phyloP scores from a whole-genome alignment of 2,113 vertebrate genomes.

The Arizona elegans region DNA sequence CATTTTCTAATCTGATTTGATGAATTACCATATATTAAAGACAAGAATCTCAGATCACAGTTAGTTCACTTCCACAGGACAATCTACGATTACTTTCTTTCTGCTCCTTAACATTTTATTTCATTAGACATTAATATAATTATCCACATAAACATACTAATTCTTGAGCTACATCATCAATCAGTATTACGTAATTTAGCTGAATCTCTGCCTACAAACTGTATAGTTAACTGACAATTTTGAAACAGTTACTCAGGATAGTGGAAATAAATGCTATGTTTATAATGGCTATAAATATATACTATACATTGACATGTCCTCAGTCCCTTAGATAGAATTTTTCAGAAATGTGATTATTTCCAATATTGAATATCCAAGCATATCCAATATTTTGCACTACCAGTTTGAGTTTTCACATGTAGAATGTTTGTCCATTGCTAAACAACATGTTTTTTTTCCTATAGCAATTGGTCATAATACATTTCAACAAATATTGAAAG shows the following conservation, averaged over 20 bases:
- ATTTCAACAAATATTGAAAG: not conserved
- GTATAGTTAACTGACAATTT: not conserved
- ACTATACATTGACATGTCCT: not conserved
- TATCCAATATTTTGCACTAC: not conserved
- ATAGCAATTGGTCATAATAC: not conserved
- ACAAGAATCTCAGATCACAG: not conserved
- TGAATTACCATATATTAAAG: conserved; percentile 40
- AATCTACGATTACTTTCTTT: not conserved
- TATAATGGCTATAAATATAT: not conserved
- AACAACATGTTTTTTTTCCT: not conserved
- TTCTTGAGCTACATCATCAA: not conserved
- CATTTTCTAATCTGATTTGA: conserved; percentile 14
- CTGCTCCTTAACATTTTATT: not conserved
- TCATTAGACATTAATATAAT: not conserved
- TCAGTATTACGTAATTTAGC: not conserved
- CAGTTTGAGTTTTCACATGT: not conserved
- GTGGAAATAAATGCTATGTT: not conserved
- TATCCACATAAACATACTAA: not conserved
- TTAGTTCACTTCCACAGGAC: not conserved
- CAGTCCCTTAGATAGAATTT: not conserved
- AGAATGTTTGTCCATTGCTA: not conserved
- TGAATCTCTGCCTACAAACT: not conserved
- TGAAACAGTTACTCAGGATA: not conserved
- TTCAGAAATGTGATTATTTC: not conserved
- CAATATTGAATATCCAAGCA: not conserved